Conservation (phyloP, 2,797 vertebrate species). For the Thalassophryne amazonica region DNA sequence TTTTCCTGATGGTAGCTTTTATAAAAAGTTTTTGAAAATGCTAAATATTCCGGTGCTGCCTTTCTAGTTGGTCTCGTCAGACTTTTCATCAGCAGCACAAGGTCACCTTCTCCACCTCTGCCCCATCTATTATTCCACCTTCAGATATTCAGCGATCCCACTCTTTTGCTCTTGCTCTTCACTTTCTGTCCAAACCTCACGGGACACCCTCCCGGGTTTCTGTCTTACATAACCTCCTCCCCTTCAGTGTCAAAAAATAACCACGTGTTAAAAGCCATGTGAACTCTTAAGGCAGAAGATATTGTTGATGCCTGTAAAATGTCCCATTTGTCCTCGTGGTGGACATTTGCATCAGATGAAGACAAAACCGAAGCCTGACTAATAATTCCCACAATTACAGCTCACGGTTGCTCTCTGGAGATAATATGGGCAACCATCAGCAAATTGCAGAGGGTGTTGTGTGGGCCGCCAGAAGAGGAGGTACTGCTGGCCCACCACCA, state of each 20-base stretch:
- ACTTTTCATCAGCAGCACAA: slow-evolving; percentile 41
- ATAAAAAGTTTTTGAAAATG: slow-evolving; percentile 46
- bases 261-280: slow-evolving; percentile 35
- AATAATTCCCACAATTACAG: slow-evolving; percentile 26
- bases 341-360: slow-evolving; percentile 12
- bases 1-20: slow-evolving; percentile 7
- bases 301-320: slow-evolving; percentile 26
- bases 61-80: not conserved
- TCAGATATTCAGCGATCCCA: not conserved
- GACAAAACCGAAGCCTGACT: slow-evolving; percentile 23
- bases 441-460: no score
- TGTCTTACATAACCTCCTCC: slow-evolving; percentile 56
- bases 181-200: slow-evolving; percentile 45
- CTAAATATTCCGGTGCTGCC: slow-evolving; percentile 39
- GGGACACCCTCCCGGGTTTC: slow-evolving; percentile 52
- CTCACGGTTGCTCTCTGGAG: slow-evolving; percentile 11
- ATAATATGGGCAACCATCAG: slow-evolving; percentile 25
- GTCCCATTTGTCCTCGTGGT: slow-evolving; percentile 24
- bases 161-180: slow-evolving; percentile 26
- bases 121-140: slow-evolving; percentile 5
- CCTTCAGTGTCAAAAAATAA: slow-evolving; percentile 28
- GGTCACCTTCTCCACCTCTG: slow-evolving; percentile 47
- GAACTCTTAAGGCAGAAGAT: slow-evolving; percentile 31
- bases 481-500: no score
- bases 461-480: no score